Conservation (phyloP, 1,140 invertebrate genomes). For the Eueides isabella region DNA sequence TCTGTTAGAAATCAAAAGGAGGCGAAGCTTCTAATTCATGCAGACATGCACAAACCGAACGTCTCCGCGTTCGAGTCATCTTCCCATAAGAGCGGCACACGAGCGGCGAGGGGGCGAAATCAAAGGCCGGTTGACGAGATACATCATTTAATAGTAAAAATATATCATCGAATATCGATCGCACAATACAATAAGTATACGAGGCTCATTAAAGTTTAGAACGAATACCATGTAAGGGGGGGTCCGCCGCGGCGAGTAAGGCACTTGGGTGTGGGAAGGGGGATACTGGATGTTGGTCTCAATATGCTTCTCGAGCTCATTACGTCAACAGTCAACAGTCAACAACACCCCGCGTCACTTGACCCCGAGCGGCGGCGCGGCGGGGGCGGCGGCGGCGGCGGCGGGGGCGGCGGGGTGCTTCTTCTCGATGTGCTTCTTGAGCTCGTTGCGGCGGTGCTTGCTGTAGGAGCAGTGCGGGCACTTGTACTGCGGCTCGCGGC, state of each 20-base stretch:
- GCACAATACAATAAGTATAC: conserved; percentile 62
- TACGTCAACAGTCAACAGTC: no score
- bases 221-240: conserved; percentile 67
- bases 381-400: conserved; percentile 29
- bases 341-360: no score
- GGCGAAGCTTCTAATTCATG: conserved; percentile 81
- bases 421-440: conserved; percentile 82
- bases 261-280: conserved; percentile 33
- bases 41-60: conserved; percentile 78
- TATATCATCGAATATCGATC: conserved; percentile 73
- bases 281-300: conserved; percentile 54
- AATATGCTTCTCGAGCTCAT: conserved; percentile 83
- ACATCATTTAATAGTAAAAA: conserved; percentile 71
- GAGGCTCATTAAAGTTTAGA: conserved; percentile 65
- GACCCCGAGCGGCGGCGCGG: conserved; percentile 27
- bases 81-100: conserved; percentile 68
- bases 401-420: conserved; percentile 68
- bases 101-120: conserved; percentile 49
- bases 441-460: conserved; percentile 81
- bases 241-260: conserved; percentile 60
- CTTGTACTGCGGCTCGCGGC: conserved; percentile 85
- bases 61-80: conserved; percentile 59
- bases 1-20: conserved; percentile 79
- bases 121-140: conserved; percentile 52
- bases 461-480: conserved; percentile 84